A percentile compares a stretch with the other conserved stretches of the same genome.
Evolutionary conservation across 2,113 vertebrate genomes (phyloP).

Genomic region (Macrotis lagotis): DNA sequence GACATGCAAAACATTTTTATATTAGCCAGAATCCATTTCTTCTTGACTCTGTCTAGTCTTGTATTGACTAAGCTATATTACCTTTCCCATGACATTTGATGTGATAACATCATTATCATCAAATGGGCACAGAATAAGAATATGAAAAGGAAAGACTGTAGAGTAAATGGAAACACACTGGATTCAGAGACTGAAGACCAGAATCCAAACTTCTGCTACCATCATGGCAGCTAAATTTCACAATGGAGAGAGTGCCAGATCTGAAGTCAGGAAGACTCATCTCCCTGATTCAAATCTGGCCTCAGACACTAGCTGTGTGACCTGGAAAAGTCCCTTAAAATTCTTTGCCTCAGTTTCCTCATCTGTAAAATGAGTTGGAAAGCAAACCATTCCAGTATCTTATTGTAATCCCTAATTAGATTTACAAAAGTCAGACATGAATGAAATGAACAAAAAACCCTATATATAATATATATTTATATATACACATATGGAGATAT

Average conservation of each 20-base stretch:
- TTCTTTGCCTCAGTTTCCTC: background rate
- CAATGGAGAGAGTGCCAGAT: rapidly evolving
- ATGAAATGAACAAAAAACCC: background rate
- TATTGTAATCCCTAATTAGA: background rate
- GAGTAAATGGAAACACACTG: background rate
- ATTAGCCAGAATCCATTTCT: background rate
- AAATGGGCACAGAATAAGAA: background rate
- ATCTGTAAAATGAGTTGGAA: background rate
- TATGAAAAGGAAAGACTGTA: background rate
- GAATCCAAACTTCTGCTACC: background rate
- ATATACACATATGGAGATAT: background rate
- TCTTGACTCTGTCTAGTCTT: background rate
- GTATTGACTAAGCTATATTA: background rate
- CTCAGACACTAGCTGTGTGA: background rate
- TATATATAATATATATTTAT: too few species aligned
- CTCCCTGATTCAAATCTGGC: background rate
- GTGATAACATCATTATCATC: background rate
- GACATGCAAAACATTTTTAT: background rate
- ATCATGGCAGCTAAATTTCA: background rate
- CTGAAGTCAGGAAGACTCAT: background rate
- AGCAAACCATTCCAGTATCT: background rate
- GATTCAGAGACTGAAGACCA: background rate
- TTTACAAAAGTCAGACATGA: background rate
- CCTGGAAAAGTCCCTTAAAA: background rate
- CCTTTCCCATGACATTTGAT: background rate